A percentile compares a stretch with the other conserved stretches of the same genome.
These are phyloP conservation scores for Dinocampus coccinellae DNA, from an alignment of 2,888 invertebrate genomes.

Conservation along the genomic window DNA sequence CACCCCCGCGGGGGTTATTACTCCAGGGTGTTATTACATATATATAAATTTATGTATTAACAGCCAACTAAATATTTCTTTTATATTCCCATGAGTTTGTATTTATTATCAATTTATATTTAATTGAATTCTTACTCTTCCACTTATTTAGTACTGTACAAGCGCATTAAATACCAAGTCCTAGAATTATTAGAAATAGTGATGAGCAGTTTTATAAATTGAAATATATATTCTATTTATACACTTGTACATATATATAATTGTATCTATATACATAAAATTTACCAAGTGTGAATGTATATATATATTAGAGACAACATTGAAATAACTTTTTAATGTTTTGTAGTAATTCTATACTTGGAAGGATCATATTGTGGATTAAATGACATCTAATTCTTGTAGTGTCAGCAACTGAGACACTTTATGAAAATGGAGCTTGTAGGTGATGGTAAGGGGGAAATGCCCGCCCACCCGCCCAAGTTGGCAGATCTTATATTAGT, in stretches of 20 bases:
- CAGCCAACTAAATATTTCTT: slow-evolving; percentile 15
- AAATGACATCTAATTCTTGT: slow-evolving; percentile 45
- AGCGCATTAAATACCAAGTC: neutral
- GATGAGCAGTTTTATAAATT: no score
- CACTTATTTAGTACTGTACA: neutral
- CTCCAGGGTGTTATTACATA: slow-evolving; percentile 8
- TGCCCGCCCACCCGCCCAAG: neutral
- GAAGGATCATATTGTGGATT: slow-evolving; percentile 42
- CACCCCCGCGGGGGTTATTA: neutral
- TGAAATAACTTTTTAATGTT: slow-evolving; percentile 45
- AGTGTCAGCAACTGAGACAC: slow-evolving; percentile 44
- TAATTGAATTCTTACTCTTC: neutral
- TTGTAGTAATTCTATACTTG: slow-evolving; percentile 39
- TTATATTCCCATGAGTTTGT: slow-evolving; percentile 1
- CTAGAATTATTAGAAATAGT: no score
- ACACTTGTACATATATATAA: no score
- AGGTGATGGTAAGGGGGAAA: neutral
- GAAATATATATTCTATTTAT: no score
- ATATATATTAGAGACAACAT: slow-evolving; percentile 32
- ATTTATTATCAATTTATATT: slow-evolving; percentile 8
- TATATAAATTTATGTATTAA: no score
- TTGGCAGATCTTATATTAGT: neutral
- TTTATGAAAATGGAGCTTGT: slow-evolving; percentile 50
- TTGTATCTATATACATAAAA: no score
- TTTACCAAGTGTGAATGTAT: no score